A percentile compares a stretch with the other conserved stretches of the same genome.
Evolutionary conservation across 2,888 invertebrate species (phyloP).

Genomic region (Patella ulyssiponensis): DNA sequence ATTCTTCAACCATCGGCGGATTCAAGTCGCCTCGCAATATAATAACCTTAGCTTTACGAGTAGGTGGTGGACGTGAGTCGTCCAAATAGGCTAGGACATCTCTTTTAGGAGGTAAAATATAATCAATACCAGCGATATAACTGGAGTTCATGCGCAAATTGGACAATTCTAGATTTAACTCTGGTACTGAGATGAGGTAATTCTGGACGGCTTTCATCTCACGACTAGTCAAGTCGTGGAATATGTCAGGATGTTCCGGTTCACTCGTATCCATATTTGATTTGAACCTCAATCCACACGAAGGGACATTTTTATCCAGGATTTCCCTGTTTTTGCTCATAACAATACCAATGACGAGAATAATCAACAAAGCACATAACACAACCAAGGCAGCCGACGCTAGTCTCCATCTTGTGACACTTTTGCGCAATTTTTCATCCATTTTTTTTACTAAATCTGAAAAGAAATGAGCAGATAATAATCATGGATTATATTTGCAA

Average conservation of each 20-base stretch:
- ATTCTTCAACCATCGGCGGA: constrained; percentile 41
- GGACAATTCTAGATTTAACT: constrained; percentile 35
- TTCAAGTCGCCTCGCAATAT: constrained; percentile 54
- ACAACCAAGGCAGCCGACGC: neutral
- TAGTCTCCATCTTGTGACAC: neutral
- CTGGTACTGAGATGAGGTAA: constrained; percentile 23
- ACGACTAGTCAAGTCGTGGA: constrained; percentile 37
- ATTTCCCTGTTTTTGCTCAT: neutral
- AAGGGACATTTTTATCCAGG: neutral
- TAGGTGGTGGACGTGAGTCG: constrained; percentile 35
- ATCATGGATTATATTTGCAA: no score
- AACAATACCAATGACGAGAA: neutral
- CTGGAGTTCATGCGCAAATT: constrained; percentile 28
- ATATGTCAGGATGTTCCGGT: constrained; percentile 35
- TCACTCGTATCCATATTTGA: constrained; percentile 29
- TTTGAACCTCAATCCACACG: neutral
- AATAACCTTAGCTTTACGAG: constrained; percentile 51
- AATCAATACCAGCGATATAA: constrained; percentile 36
- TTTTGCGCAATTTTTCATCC: neutral
- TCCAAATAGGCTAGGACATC: constrained; percentile 43
- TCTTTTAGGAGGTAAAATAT: constrained; percentile 41
- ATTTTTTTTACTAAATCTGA: neutral
- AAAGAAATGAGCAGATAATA: no score
- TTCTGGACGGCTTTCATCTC: constrained; percentile 34
- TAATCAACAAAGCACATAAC: neutral